Base-by-base conservation (phyloP, 2,113 vertebrate species). In the Scopus umbretta region DNA sequence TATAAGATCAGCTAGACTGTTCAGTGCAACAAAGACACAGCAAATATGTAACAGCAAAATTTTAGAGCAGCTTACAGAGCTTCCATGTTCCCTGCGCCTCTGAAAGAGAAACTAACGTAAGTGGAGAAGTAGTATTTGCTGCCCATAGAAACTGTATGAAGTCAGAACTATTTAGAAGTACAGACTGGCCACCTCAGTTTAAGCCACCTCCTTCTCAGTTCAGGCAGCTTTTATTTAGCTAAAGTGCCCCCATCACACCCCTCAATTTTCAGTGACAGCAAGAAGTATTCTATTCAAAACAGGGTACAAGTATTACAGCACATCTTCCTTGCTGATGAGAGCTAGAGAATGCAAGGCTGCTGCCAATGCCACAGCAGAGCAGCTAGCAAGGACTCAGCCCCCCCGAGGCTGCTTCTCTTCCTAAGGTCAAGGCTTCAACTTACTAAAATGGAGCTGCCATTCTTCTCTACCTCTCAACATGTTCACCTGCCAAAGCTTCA, bases 401-500 rank as follows among this genome's bases (percentile, higher is more conserved):
- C 45, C 47, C 25, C 1, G 1, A 29, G 42, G 67, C 43, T 79
- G 61, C 38, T 45, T 67, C 42, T 53, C 63, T 71, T 38, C 52
- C 45, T 25, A 43, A 52, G 65, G 84, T 59, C 73, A 92, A 70
- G 9, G 29, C 55, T 86, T 80, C 72, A 74, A 9, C 20, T 78
- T 45, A 86, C 62, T 84, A 63, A 49, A 4, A 68, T 68, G 36
- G 55, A 94, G 43, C 92, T 91, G 80, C 70, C 78, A 56, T 9
- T 90, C 82, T 63, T 40, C 52, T 82, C 79, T 52, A 27, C 47
- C 80, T 92, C 61, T 81, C 47, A 59, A 58, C 43, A 61, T 32
- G 61, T 78, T 96, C 72, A 84, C 50, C 52, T 95, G 86, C 55
- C 73, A 91, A 88, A 93, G 86, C 90, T 78, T 70, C 29, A 74